These are phyloP conservation scores for Drosophila histrio DNA, from an alignment of 2,888 invertebrate genomes.

Conservation along the genomic window DNA sequence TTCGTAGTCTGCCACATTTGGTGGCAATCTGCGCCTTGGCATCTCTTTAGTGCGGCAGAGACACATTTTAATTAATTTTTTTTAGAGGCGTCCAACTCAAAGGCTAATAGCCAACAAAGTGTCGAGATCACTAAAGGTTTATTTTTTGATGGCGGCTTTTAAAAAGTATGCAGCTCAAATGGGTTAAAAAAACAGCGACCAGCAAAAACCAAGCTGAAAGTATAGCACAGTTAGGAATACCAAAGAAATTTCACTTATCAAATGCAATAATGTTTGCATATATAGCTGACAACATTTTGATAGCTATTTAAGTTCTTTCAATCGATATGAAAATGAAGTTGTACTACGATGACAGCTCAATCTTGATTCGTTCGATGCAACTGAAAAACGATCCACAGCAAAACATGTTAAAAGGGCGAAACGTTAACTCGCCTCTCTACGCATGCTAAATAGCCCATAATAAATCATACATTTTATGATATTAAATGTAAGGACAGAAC, in stretches of 20 bases:
- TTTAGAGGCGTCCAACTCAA: slow-evolving; percentile 19
- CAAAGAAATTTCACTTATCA: neutral
- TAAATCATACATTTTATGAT: slow-evolving; percentile 62
- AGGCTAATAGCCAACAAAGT: slow-evolving; percentile 48
- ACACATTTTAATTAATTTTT: slow-evolving; percentile 66
- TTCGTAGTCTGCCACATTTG: slow-evolving; percentile 51
- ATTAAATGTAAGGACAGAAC: slow-evolving; percentile 33
- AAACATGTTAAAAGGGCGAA: slow-evolving; percentile 25
- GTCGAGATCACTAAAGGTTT: slow-evolving; percentile 49
- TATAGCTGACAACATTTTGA: no score
- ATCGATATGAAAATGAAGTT: neutral
- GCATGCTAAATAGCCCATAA: slow-evolving; percentile 50
- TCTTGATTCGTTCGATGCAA: slow-evolving; percentile 12
- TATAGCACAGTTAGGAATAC: neutral
- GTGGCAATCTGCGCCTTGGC: slow-evolving; percentile 59
- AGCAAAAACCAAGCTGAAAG: neutral
- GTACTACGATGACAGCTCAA: slow-evolving; percentile 21
- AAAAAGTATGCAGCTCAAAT: neutral
- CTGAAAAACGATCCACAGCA: neutral
- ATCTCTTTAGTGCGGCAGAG: slow-evolving; percentile 47
- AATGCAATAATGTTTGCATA: no score
- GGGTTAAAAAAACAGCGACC: neutral
- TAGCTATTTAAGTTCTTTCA: neutral
- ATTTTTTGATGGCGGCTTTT: slow-evolving; percentile 23
- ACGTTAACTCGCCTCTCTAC: slow-evolving; percentile 5